Evolutionary conservation across 2,888 invertebrate genomes (phyloP).

Genomic region (Diarsia mendica): DNA sequence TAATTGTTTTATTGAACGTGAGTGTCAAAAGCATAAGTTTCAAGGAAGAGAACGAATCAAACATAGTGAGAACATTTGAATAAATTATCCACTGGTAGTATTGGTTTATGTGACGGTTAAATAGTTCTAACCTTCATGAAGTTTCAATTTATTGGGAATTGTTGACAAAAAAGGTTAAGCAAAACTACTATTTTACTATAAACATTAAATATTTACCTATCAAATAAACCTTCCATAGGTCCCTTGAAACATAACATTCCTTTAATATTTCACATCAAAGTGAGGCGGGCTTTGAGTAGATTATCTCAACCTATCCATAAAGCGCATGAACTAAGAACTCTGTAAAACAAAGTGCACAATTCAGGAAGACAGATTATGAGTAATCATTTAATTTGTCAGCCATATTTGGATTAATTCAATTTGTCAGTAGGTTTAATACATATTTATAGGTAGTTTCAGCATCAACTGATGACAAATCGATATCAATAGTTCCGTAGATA

Average conservation of each 20-base stretch:
- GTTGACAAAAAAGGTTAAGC: not conserved
- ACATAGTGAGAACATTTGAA: not conserved
- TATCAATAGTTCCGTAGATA: not conserved
- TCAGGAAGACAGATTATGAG: slow-evolving; percentile 22
- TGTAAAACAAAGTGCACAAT: slow-evolving; percentile 26
- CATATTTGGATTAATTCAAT: slow-evolving; percentile 25
- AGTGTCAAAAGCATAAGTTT: slow-evolving; percentile 9
- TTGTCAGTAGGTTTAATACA: slow-evolving; percentile 1
- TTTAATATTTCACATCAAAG: slow-evolving; percentile 42
- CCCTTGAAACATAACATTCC: slow-evolving; percentile 6
- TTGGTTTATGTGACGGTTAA: not conserved
- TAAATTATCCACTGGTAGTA: not conserved
- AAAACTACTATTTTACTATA: not conserved
- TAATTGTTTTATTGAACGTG: slow-evolving; percentile 22
- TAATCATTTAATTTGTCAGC: slow-evolving; percentile 2
- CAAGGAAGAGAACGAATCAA: not conserved
- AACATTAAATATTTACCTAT: not conserved
- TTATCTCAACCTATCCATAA: slow-evolving; percentile 38
- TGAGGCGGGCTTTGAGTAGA: not conserved
- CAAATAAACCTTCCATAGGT: slow-evolving; percentile 7
- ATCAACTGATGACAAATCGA: not conserved
- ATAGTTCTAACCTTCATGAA: not conserved
- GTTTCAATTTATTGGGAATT: not conserved
- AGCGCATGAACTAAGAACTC: slow-evolving; percentile 62
- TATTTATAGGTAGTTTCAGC: not conserved